Percentiles rank a stretch among this genome's conserved stretches.
These are phyloP conservation scores for Alces alces DNA, from an alignment of 2,113 vertebrate species.

Conservation along the genomic window DNA sequence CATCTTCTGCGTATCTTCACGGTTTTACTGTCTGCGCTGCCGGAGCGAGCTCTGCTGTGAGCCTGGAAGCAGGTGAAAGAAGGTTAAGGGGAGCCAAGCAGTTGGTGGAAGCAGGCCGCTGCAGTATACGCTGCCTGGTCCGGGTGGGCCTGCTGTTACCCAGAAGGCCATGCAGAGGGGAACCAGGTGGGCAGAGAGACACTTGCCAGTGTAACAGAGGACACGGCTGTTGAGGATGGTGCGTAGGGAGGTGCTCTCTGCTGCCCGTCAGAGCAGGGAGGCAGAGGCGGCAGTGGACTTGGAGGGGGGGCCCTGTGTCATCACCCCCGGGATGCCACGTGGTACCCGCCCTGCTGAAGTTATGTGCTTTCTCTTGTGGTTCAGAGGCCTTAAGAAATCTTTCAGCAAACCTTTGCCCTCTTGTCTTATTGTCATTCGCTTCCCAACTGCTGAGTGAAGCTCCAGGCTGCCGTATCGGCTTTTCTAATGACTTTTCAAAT, in stretches of 20 bases:
- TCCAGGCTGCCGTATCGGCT: background rate
- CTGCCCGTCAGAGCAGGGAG: accelerated
- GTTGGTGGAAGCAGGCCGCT: background rate
- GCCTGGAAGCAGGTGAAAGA: background rate
- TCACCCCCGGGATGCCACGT: background rate
- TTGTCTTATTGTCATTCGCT: background rate
- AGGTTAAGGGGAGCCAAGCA: background rate
- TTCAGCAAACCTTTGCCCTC: background rate
- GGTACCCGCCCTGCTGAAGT: background rate
- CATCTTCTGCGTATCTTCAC: too few species aligned
- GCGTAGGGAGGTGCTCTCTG: accelerated
- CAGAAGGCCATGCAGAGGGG: background rate
- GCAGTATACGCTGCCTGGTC: accelerated
- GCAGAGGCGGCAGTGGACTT: accelerated
- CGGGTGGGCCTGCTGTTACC: accelerated
- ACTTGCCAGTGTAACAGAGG: accelerated
- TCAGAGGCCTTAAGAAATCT: background rate
- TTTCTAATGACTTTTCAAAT: background rate
- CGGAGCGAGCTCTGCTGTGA: background rate
- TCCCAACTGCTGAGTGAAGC: background rate
- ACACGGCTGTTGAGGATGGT: accelerated
- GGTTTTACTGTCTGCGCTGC: too few species aligned
- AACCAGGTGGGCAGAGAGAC: accelerated
- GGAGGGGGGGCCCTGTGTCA: accelerated
- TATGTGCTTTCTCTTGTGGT: accelerated